phyloP scores from a whole-genome alignment of 2,797 vertebrate genomes.

The Zenarchopterus dispar region DNA sequence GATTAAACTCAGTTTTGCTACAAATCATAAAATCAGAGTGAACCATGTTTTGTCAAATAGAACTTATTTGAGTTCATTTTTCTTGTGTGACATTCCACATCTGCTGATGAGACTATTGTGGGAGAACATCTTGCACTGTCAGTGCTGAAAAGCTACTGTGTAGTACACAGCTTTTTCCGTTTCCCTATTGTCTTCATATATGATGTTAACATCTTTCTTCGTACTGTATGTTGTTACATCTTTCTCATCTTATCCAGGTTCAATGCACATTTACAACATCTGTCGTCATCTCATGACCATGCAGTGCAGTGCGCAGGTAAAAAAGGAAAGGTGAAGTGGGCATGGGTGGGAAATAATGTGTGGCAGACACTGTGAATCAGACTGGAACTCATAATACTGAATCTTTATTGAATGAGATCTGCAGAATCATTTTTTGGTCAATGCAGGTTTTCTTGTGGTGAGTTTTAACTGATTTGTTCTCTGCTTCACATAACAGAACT shows the following conservation, averaged over 20 bases:
- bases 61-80: too few species aligned
- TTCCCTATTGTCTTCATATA: not conserved
- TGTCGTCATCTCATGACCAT: conserved; percentile 91
- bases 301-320: conserved; percentile 89
- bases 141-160: too few species aligned
- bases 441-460: too few species aligned
- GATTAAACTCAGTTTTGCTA: too few species aligned
- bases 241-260: conserved; percentile 78
- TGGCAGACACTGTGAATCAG: not conserved
- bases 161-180: not conserved
- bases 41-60: too few species aligned
- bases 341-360: not conserved
- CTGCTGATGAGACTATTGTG: too few species aligned
- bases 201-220: not conserved
- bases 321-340: conserved; percentile 33
- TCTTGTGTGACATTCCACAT: too few species aligned
- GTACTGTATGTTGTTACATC: conserved; percentile 1
- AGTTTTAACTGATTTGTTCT: not conserved
- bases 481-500: not conserved
- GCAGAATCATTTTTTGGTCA: too few species aligned
- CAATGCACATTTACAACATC: conserved; percentile 91
- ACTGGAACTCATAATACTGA: not conserved
- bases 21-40: too few species aligned
- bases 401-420: too few species aligned
- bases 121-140: too few species aligned